phyloP scores from a whole-genome alignment of 1,140 invertebrate species.

The Anoplolepis gracilipes region DNA sequence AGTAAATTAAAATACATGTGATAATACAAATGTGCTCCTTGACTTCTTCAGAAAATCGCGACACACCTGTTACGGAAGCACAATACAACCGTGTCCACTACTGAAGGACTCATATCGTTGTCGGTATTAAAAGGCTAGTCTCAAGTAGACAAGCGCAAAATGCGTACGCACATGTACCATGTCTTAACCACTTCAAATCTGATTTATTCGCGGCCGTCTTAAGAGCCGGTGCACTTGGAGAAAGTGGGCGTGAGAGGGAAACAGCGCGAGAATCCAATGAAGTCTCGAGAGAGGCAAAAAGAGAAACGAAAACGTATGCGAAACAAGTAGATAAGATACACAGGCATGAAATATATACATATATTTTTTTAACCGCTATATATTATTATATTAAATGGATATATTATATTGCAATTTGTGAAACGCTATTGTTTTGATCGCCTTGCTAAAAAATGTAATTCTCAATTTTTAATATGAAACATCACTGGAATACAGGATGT shows the following conservation, averaged over 20 bases:
- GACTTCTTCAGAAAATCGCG: slow-evolving; percentile 43
- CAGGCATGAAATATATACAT: slow-evolving; percentile 57
- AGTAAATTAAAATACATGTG: slow-evolving; percentile 24
- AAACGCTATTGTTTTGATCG: slow-evolving; percentile 35
- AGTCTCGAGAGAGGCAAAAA: slow-evolving; percentile 30
- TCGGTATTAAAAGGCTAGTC: slow-evolving; percentile 44
- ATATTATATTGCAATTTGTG: slow-evolving; percentile 37
- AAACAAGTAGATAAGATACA: slow-evolving; percentile 37
- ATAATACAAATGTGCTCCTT: slow-evolving; percentile 28
- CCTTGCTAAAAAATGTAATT: slow-evolving; percentile 11
- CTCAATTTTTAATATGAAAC: slow-evolving; percentile 5
- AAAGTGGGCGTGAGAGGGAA: slow-evolving; percentile 43
- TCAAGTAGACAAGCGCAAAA: slow-evolving; percentile 55
- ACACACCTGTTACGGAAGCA: slow-evolving; percentile 57
- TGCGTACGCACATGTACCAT: slow-evolving; percentile 55
- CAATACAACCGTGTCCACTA: slow-evolving; percentile 38
- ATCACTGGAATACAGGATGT: not conserved
- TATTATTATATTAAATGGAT: slow-evolving; percentile 74
- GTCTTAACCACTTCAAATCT: slow-evolving; percentile 71
- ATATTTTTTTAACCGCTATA: slow-evolving; percentile 63
- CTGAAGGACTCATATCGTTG: slow-evolving; percentile 31
- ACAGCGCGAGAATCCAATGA: slow-evolving; percentile 51
- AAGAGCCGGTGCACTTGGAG: slow-evolving; percentile 46
- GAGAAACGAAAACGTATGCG: slow-evolving; percentile 35
- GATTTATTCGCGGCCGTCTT: slow-evolving; percentile 72